Base-by-base conservation (phyloP, 2,113 vertebrate species). In the Poeciliopsis turrubarensis region DNA sequence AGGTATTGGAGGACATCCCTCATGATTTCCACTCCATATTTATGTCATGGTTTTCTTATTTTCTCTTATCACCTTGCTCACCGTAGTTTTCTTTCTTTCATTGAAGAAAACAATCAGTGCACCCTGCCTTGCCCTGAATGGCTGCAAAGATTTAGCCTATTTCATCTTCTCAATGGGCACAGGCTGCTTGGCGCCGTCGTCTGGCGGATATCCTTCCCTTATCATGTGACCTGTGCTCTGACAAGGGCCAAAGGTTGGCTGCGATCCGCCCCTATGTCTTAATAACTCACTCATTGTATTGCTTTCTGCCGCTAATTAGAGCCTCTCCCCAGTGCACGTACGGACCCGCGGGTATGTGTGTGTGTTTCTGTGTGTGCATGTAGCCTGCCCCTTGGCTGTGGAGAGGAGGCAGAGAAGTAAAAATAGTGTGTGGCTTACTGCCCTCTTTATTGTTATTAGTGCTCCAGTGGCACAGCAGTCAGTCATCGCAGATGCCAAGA, bases 251-350 rank as follows among this genome's bases (percentile, higher is more conserved):
- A 92, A 95, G 93, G 94, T 95, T 92, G 93, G 86, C 90, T 86
- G 92, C 91, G 94, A 95, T 95, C 93, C 79, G 77, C 90, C 93
- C 92, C 93, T 93, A 91, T 94, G 94, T 96, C 95, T 96, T 97
- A 96, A 95, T 96, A 95, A 96, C 94, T 96, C 94, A 96, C 90
- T 94, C 95, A 96, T 95, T 96, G 93, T 86, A 82, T 93, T 95
- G 90, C 87, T 95, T 92, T 92, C 94, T 92, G 91, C 87, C 88
- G 91, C 93, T 96, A 95, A 96, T 96, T 95, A 95, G 93, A 95
- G 94, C 91, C 94, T 89, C 93, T 90, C 92, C 94, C 83, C 57
- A 66, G 82, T 83, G 81, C 74, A 39, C 67, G 76, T 79, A 51
- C 64, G 65, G 79, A 65, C 72, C 5, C 60, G 77, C 76, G 65